Percentiles rank a stretch among this genome's conserved stretches.
These are phyloP conservation scores for Lonchura striata DNA, from an alignment of 2,113 vertebrate species.

Conservation along the genomic window DNA sequence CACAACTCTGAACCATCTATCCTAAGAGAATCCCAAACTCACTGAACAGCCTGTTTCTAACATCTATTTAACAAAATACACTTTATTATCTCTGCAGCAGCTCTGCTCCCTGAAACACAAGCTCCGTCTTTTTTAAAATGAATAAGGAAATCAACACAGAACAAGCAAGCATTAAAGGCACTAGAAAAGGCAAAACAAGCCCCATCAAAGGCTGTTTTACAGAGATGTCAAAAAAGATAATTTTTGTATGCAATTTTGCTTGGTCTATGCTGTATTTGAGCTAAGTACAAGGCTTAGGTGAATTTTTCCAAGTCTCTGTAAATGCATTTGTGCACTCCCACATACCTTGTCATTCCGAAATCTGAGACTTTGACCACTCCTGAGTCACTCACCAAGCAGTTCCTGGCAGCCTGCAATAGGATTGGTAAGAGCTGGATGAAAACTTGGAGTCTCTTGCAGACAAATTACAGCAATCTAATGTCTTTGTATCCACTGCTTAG, in stretches of 20 bases:
- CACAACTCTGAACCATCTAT: neutral
- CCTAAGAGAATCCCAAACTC: neutral
- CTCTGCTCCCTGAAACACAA: neutral
- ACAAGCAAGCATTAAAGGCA: neutral
- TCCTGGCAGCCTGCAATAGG: slow-evolving; percentile 86
- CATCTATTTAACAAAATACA: neutral
- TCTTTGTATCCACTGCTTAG: neutral
- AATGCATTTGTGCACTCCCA: neutral
- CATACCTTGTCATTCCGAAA: slow-evolving; percentile 95
- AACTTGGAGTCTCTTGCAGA: neutral
- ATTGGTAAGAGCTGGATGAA: neutral
- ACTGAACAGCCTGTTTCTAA: neutral
- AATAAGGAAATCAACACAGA: neutral
- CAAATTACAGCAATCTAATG: neutral
- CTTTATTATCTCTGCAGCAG: neutral
- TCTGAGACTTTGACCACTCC: slow-evolving; percentile 92
- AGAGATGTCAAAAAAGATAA: neutral
- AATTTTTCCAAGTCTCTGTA: neutral
- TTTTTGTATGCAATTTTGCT: neutral
- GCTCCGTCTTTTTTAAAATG: neutral
- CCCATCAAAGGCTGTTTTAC: neutral
- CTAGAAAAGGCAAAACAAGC: neutral
- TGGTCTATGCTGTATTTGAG: neutral
- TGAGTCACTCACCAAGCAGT: slow-evolving; percentile 88
- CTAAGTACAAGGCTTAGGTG: neutral